Percentiles rank a stretch among this genome's conserved stretches.
Evolutionary conservation across 2,113 vertebrate species (phyloP).

Genomic region (Pleuronectes platessa): DNA sequence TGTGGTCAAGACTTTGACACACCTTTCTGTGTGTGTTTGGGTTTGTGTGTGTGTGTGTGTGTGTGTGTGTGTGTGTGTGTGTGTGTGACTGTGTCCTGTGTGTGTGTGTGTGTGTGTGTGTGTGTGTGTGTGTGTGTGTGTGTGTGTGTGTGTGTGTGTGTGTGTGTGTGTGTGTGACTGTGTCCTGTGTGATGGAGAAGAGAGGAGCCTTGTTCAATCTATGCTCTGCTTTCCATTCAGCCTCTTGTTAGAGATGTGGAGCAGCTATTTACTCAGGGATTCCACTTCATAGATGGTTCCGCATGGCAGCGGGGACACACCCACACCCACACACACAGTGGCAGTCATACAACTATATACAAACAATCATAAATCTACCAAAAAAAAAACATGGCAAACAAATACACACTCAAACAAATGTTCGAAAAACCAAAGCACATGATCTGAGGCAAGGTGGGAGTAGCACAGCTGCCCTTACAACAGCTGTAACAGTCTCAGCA

Average conservation of each 20-base stretch:
- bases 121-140: background rate
- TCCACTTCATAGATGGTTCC: constrained; percentile 33
- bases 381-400: background rate
- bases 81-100: background rate
- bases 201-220: constrained; percentile 35
- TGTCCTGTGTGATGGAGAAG: constrained; percentile 20
- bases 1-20: background rate
- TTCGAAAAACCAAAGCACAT: background rate
- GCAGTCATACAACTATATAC: constrained; percentile 3
- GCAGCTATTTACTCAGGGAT: constrained; percentile 47
- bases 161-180: constrained; percentile 9
- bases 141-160: constrained; percentile 20
- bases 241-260: constrained; percentile 24
- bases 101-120: constrained; percentile 11
- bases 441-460: constrained; percentile 13
- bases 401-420: background rate
- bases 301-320: constrained; percentile 29
- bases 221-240: constrained; percentile 29
- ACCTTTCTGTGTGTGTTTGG: too few species aligned
- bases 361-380: constrained; percentile 20
- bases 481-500: constrained; percentile 16
- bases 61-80: constrained; percentile 17
- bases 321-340: constrained; percentile 14
- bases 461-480: constrained; percentile 6
- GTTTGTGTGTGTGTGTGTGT: constrained; percentile 1